Evolutionary conservation across 1,140 invertebrate species (phyloP).

Genomic region (Ostrea denselamellosa): DNA sequence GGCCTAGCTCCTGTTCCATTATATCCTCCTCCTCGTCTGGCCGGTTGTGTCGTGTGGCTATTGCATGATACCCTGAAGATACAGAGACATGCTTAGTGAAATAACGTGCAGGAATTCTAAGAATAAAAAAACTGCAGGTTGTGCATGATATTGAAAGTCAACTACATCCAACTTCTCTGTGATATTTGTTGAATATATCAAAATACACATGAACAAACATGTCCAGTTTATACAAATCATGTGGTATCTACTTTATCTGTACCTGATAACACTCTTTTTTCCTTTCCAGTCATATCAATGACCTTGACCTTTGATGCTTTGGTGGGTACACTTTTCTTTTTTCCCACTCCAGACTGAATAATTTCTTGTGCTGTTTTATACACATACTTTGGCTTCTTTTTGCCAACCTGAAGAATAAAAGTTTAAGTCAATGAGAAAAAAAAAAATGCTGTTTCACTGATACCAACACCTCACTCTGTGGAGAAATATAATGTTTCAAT

Average conservation of each 20-base stretch:
- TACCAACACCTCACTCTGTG: too few relatives aligned
- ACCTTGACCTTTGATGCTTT: constrained; percentile 90
- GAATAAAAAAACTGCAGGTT: too few relatives aligned
- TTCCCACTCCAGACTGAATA: constrained; percentile 86
- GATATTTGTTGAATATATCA: too few relatives aligned
- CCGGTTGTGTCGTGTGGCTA: constrained; percentile 82
- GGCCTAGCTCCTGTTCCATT: constrained; percentile 79
- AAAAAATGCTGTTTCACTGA: neutral
- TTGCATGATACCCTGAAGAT: constrained; percentile 91
- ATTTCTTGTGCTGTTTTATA: constrained; percentile 96
- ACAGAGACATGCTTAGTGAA: constrained; percentile 8
- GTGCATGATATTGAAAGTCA: too few relatives aligned
- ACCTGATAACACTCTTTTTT: constrained; percentile 92
- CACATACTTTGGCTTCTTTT: constrained; percentile 86
- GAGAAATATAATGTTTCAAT: too few relatives aligned
- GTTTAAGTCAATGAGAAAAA: neutral
- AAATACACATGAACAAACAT: too few relatives aligned
- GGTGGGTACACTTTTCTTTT: constrained; percentile 62
- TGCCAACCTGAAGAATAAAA: constrained; percentile 61
- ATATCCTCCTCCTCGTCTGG: constrained; percentile 81
- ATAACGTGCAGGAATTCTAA: neutral
- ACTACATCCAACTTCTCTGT: too few relatives aligned
- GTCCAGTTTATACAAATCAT: too few relatives aligned
- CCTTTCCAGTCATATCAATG: constrained; percentile 98
- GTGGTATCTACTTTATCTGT: constrained; percentile 12